Percentiles rank a stretch among this genome's conserved stretches.
Conservation (phyloP, 1,140 invertebrate genomes). For the Asbolus verrucosus region DNA sequence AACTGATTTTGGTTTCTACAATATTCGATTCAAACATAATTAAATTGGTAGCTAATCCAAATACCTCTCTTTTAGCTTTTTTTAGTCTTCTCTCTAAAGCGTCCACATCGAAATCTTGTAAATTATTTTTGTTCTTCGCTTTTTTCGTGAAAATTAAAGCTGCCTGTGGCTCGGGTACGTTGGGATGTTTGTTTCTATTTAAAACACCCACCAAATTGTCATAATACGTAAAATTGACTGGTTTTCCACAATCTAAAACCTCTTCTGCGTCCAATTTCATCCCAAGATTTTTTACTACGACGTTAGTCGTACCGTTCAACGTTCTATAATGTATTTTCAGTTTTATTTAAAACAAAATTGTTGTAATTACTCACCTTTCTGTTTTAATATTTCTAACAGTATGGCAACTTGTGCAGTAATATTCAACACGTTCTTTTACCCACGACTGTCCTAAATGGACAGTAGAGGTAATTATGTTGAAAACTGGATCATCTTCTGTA, state of each 20-base stretch:
- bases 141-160: constrained; percentile 84
- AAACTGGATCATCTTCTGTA: constrained; percentile 71
- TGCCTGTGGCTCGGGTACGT: constrained; percentile 73
- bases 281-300: constrained; percentile 11
- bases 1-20: constrained; percentile 85
- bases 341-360: no score
- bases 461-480: constrained; percentile 75
- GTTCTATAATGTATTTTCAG: no score
- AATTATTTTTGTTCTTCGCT: constrained; percentile 70
- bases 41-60: background rate
- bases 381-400: constrained; percentile 16
- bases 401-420: constrained; percentile 62
- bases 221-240: constrained; percentile 89
- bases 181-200: constrained; percentile 74
- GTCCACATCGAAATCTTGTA: constrained; percentile 82
- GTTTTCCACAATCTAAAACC: constrained; percentile 85
- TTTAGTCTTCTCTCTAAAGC: constrained; percentile 80
- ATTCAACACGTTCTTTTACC: constrained; percentile 68
- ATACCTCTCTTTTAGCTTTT: constrained; percentile 82
- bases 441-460: constrained; percentile 73
- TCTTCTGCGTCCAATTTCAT: constrained; percentile 66
- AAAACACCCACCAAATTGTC: constrained; percentile 87
- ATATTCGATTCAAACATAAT: constrained; percentile 43
- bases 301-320: constrained; percentile 21
- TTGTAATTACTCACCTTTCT: constrained; percentile 37